Base-by-base conservation (phyloP, 2,888 invertebrate genomes). In the Sphaerophoria taeniata region DNA sequence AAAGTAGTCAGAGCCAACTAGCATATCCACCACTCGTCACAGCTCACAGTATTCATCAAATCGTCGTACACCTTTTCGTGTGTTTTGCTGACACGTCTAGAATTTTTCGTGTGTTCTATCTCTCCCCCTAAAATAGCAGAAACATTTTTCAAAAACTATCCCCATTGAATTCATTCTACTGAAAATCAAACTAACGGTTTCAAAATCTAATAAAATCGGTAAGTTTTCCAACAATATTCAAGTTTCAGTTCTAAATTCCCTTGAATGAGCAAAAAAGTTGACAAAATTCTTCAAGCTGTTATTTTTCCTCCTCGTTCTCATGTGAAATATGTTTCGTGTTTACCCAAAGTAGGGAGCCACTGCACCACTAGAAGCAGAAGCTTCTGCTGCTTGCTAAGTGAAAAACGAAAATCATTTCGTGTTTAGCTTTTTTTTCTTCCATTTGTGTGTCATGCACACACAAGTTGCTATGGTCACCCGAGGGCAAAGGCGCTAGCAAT, bases 21-120 rank as follows among this genome's bases (percentile, higher is more conserved):
- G 53, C 67, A 67, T 80, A 80, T 85, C 80, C 80, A 80, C 84
- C 80, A 80, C 76, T 70, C 70, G 51, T 55, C 70, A 80, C 71
- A 79, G 71, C 79, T 55, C 70, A 80, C 71, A 79, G 71, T 84
- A 71, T 71, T 76, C 79, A 84, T 71, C 75, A 80, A 79, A 73
- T 75, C 84, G 80, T 84, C 61, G 84, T 76, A 72, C 72, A 81
- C 69, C 76, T 73, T 76, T 81, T 61, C 84, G 79, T 85, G 77
- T 82, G 86, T 82, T 86, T 86, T 77, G 82, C 86, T 86, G 86
- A 86, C 85, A 85, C 86, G 86, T 86, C 86, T 86, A 86, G 86
- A 86, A 82, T 86, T 86, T 86, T 74, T 71, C 67, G 61, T 72
- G 24, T 24, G 24, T 24, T 24, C 24, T 24, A 24, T 79, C 33